phyloP scores from a whole-genome alignment of 2,113 vertebrate genomes.

The Donacobius atricapilla region DNA sequence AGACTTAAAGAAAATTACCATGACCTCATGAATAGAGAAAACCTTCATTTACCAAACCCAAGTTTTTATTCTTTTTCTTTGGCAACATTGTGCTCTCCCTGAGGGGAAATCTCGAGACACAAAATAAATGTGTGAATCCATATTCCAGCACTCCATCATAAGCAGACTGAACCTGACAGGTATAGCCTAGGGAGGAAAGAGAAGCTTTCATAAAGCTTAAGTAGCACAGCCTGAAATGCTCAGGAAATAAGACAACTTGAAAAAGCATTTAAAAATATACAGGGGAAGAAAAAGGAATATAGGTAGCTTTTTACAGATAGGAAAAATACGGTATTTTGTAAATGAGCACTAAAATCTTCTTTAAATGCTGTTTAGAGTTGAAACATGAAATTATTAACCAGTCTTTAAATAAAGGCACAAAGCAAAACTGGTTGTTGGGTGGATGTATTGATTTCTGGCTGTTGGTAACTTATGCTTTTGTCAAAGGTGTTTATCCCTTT shows the following conservation, averaged over 20 bases:
- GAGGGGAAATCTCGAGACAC: background rate
- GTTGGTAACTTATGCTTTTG: background rate
- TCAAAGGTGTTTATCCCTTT: background rate
- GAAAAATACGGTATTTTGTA: background rate
- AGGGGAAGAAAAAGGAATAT: background rate
- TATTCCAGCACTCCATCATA: slow-evolving; percentile 14
- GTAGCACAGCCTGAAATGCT: slow-evolving; percentile 3
- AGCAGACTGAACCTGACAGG: slow-evolving; percentile 40
- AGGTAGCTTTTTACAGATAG: background rate
- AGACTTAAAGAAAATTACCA: background rate
- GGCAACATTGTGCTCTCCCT: background rate
- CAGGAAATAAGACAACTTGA: background rate
- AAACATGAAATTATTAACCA: background rate
- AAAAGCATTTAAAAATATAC: background rate
- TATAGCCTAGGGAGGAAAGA: slow-evolving; percentile 43
- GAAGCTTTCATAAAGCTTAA: slow-evolving; percentile 32
- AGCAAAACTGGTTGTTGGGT: background rate
- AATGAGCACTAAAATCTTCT: background rate
- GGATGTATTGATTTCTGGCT: background rate
- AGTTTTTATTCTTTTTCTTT: background rate
- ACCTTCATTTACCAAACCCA: background rate
- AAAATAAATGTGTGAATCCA: background rate
- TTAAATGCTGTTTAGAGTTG: background rate
- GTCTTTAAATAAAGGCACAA: background rate
- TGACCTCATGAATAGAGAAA: background rate